A percentile compares a stretch with the other conserved stretches of the same genome.
Evolutionary conservation across 92 coral and sea anemone genomes (phyloP).

Genomic region (Parazoanthus swiftii): DNA sequence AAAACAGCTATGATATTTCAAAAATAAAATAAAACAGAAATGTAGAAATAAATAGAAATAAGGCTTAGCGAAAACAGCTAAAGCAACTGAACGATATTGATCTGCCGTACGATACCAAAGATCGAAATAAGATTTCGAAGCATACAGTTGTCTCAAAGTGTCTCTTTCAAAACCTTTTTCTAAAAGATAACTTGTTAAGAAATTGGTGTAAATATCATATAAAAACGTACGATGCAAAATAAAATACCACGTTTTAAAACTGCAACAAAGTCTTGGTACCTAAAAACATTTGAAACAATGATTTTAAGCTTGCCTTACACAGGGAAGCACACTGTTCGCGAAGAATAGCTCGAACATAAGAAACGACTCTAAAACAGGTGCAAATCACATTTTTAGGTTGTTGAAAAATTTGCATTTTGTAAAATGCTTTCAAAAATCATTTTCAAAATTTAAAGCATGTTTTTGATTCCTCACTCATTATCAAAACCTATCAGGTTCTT

Average conservation of each 20-base stretch:
- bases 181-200: background rate
- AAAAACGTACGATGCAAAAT: background rate
- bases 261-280: background rate
- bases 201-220: background rate
- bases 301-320: too few relatives aligned
- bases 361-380: conserved; percentile 4
- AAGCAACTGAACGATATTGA: background rate
- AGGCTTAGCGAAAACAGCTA: background rate
- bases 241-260: background rate
- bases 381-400: background rate
- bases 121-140: background rate
- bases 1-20: background rate
- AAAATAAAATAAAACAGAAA: background rate
- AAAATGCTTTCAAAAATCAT: background rate
- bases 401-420: conserved; percentile 1
- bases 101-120: background rate
- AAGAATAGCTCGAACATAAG: background rate
- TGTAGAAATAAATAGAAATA: too few relatives aligned
- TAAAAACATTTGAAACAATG: too few relatives aligned
- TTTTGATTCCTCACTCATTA: background rate
- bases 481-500: background rate
- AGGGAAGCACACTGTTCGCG: background rate
- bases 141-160: background rate
- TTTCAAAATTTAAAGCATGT: background rate
- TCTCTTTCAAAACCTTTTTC: background rate